phyloP scores from a whole-genome alignment of 2,113 vertebrate genomes.

The Apodemus speciosus region DNA sequence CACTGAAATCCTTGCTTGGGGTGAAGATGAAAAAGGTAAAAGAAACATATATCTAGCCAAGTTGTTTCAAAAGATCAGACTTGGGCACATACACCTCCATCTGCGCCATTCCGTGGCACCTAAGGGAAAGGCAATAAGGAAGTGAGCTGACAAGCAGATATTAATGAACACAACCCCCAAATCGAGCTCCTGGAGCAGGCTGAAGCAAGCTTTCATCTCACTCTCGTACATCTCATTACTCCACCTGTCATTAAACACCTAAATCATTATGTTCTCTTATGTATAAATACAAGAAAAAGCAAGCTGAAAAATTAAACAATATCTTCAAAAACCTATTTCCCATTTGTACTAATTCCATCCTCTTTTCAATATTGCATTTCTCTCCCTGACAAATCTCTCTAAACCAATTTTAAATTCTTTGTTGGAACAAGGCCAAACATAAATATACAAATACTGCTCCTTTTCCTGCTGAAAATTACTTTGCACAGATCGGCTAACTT shows the following conservation, averaged over 20 bases:
- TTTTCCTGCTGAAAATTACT: constrained; percentile 60
- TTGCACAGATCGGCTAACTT: constrained; percentile 71
- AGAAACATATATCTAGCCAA: constrained; percentile 23
- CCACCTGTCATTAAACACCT: not conserved
- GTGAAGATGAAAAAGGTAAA: not conserved
- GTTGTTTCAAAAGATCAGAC: constrained; percentile 40
- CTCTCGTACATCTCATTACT: not conserved
- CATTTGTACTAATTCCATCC: constrained; percentile 40
- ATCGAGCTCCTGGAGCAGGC: not conserved
- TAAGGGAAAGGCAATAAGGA: not conserved
- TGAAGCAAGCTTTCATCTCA: not conserved
- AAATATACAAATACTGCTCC: constrained; percentile 72
- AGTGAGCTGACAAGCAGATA: not conserved
- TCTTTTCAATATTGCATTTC: constrained; percentile 47
- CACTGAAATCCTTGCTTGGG: constrained; percentile 13
- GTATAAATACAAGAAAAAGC: constrained; percentile 63
- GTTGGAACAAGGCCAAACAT: constrained; percentile 38
- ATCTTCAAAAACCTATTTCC: constrained; percentile 70
- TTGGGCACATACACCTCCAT: not conserved
- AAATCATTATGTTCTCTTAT: not conserved
- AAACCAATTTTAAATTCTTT: constrained; percentile 46
- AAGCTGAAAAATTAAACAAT: constrained; percentile 65
- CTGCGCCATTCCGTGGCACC: not conserved
- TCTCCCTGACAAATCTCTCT: constrained; percentile 50
- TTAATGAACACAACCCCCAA: not conserved